A percentile compares a stretch with the other conserved stretches of the same genome.
phyloP scores from a whole-genome alignment of 2,797 vertebrate species.

The Vultur gryphus region DNA sequence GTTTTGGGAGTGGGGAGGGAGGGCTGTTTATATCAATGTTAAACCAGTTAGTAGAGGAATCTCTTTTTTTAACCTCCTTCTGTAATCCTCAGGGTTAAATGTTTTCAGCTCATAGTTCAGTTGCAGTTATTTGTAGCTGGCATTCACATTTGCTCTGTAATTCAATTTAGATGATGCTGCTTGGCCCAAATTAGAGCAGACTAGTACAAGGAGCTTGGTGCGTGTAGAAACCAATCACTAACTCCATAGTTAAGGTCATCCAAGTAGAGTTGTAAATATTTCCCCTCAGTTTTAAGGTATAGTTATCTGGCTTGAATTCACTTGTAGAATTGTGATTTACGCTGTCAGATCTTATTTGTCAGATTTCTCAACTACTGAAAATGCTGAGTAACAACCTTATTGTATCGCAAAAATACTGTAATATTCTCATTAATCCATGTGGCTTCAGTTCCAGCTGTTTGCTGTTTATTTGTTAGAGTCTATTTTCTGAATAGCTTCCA shows the following conservation, averaged over 20 bases:
- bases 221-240: not conserved
- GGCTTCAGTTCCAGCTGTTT: conserved; percentile 47
- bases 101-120: not conserved
- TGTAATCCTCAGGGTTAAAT: conserved; percentile 23
- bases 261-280: not conserved
- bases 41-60: not conserved
- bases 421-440: conserved; percentile 3
- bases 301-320: not conserved
- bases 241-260: not conserved
- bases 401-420: not conserved
- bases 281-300: not conserved
- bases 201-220: conserved; percentile 1
- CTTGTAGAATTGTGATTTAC: not conserved
- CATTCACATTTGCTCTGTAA: conserved; percentile 37
- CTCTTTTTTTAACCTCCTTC: not conserved
- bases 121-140: conserved; percentile 32
- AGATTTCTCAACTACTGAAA: not conserved
- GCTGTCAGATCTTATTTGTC: not conserved
- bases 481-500: conserved; percentile 45
- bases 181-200: conserved; percentile 46
- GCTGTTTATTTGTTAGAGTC: conserved; percentile 28
- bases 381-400: conserved; percentile 4
- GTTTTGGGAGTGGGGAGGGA: not conserved
- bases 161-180: conserved; percentile 50
- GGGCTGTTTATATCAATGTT: rapidly evolving